Conservation (phyloP, 1,140 invertebrate genomes). For the Ectropis grisescens region DNA sequence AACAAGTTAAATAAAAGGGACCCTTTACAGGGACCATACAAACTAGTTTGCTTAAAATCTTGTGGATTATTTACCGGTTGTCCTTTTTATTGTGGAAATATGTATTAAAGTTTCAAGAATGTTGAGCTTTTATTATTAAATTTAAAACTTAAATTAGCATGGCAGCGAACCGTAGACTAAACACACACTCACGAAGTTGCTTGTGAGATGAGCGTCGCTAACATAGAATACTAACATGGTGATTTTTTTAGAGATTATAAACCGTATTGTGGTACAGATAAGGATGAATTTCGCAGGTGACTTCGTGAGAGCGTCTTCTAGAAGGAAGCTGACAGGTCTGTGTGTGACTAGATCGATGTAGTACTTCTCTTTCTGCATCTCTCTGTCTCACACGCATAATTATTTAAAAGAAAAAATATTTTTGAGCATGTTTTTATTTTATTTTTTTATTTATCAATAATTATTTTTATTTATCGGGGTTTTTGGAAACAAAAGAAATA, state of each 20-base stretch:
- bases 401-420: no score
- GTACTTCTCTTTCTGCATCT: conserved; percentile 59
- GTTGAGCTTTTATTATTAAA: no score
- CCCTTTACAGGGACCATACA: no score
- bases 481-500: no score
- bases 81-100: no score
- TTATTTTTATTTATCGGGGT: conserved; percentile 3
- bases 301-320: conserved; percentile 58
- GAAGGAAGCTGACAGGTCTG: conserved; percentile 54
- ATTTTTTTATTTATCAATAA: conserved; percentile 18
- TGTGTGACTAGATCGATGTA: conserved; percentile 64
- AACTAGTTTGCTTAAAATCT: no score
- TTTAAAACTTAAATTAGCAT: no score
- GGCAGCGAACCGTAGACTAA: conserved; percentile 19
- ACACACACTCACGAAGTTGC: conserved; percentile 58
- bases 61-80: no score
- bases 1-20: no score
- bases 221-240: conserved; percentile 38
- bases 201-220: conserved; percentile 37
- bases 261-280: conserved; percentile 26
- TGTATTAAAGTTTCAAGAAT: no score
- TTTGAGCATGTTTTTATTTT: conserved; percentile 2
- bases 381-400: conserved; percentile 54
- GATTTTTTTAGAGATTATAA: conserved; percentile 21
- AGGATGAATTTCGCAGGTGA: conserved; percentile 62